Evolutionary conservation across 1,140 invertebrate species (phyloP), one percentile per base, ranked within the genome.

Genomic region (Microplitis demolitor): DNA sequence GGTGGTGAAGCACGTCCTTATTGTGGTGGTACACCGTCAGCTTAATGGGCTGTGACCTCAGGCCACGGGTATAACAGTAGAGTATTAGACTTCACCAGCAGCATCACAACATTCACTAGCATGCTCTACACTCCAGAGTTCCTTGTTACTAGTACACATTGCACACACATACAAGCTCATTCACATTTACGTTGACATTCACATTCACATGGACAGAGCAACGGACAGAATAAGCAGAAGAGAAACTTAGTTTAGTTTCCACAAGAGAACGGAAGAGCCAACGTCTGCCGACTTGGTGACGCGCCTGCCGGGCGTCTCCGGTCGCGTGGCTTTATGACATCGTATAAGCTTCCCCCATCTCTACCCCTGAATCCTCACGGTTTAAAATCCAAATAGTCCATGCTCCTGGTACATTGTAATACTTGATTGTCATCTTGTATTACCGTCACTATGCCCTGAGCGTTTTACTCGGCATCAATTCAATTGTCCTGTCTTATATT

Each of bases 11-110:
- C 78, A 79, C 78, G 76, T 78, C 76, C 80, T 86, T 82, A 85
- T 84, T 85, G 84, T 82, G 76, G 84, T 81, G 76, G 78, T 77
- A 72, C 53, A 76, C 76, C 74, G 77, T 79, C 61, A 64, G 73
- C 77, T 85, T 85, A 87, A 87, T 87, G 85, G 82, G 60, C 86
- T 84, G 81, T 85, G 82, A 85, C 80, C 78, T 69, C 67, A 51
- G 14, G 53, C 51, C 33, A 68, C 50, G 66, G 13, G 53, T 24
- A 54, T n/a, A 6, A 14, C 34, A 64, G 34, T 6, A 37, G 60
- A 35, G 33, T 31, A 31, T 62, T 62, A 62, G 24, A 60, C 16
- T 60, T 31, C 31, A 60, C 16, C 31, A 35, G 13, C 56, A 61
- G 69, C 54, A 63, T 60, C 66, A 39, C 35, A 50, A 54, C n/a